Percentiles rank a stretch among this genome's conserved stretches.
phyloP scores from a whole-genome alignment of 2,113 vertebrate species.

The Festucalex cinctus region DNA sequence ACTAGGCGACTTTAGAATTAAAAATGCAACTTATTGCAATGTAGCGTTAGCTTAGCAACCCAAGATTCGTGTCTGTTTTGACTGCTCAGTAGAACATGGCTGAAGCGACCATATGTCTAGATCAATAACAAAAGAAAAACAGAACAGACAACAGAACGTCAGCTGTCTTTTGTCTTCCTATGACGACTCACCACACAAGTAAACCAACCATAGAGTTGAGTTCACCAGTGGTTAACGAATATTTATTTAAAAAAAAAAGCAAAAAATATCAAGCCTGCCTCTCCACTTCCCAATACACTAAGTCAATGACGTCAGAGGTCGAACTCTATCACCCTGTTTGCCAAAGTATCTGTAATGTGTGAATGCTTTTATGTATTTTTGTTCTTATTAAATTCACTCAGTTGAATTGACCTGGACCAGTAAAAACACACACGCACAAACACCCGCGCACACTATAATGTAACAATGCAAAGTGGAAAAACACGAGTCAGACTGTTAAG shows the following conservation, averaged over 20 bases:
- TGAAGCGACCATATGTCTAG: no score
- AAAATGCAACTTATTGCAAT: not conserved
- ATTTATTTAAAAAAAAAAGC: not conserved
- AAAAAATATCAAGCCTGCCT: not conserved
- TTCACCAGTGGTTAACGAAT: not conserved
- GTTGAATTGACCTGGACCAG: conserved; percentile 39
- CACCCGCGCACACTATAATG: conserved; percentile 20
- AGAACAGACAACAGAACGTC: no score
- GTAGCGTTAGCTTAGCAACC: not conserved
- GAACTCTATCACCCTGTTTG: not conserved
- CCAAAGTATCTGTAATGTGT: conserved; percentile 19
- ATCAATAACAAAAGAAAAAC: no score
- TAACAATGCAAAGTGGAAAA: conserved; percentile 74
- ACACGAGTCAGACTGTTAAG: conserved; percentile 57
- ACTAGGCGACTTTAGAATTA: not conserved
- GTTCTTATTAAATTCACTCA: conserved; percentile 5
- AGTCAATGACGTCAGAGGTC: not conserved
- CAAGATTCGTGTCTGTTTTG: not conserved
- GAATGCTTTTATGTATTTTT: conserved; percentile 70
- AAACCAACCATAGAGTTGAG: not conserved
- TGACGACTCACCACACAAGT: no score
- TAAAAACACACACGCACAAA: conserved; percentile 5
- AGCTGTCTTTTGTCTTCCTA: no score
- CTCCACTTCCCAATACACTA: not conserved
- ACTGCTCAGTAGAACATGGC: not conserved